These are phyloP conservation scores for Linnaemya vulpina DNA, from an alignment of 2,888 invertebrate species.

Conservation along the genomic window DNA sequence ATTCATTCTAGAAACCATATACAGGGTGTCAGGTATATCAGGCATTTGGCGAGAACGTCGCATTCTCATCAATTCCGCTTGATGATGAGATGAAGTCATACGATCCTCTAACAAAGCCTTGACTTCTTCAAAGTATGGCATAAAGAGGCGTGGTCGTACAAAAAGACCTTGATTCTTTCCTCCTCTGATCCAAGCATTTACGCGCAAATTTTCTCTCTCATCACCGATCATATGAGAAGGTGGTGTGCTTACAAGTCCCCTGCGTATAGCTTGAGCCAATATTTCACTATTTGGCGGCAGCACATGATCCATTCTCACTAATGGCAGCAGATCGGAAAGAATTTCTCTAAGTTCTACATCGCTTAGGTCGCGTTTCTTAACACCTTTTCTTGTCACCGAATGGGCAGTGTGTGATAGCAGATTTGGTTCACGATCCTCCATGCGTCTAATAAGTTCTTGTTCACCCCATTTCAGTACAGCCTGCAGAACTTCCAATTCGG, in stretches of 20 bases:
- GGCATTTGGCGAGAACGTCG: slow-evolving; percentile 89
- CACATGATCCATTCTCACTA: slow-evolving; percentile 95
- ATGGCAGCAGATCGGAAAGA: slow-evolving; percentile 91
- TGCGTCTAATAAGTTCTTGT: slow-evolving; percentile 90
- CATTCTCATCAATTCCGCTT: slow-evolving; percentile 88
- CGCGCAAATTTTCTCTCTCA: slow-evolving; percentile 85
- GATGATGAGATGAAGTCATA: slow-evolving; percentile 88
- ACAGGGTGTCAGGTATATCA: slow-evolving; percentile 95
- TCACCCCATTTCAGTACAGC: slow-evolving; percentile 96
- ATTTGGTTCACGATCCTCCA: slow-evolving; percentile 96
- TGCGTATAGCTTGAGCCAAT: slow-evolving; percentile 86
- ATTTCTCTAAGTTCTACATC: slow-evolving; percentile 94
- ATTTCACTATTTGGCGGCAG: slow-evolving; percentile 92
- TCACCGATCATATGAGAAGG: slow-evolving; percentile 94
- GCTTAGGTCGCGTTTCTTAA: slow-evolving; percentile 91
- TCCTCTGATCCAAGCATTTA: slow-evolving; percentile 92
- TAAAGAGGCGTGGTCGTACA: slow-evolving; percentile 94
- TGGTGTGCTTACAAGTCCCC: slow-evolving; percentile 91
- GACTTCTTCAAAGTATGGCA: slow-evolving; percentile 97
- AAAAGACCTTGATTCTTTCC: slow-evolving; percentile 88
- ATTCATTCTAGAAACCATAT: slow-evolving; percentile 88
- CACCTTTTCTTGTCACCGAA: slow-evolving; percentile 92
- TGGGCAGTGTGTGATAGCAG: slow-evolving; percentile 96
- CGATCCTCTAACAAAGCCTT: slow-evolving; percentile 94
- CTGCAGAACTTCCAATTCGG: slow-evolving; percentile 94